Conservation (phyloP, 2,113 vertebrate species). For the Mobula birostris region DNA sequence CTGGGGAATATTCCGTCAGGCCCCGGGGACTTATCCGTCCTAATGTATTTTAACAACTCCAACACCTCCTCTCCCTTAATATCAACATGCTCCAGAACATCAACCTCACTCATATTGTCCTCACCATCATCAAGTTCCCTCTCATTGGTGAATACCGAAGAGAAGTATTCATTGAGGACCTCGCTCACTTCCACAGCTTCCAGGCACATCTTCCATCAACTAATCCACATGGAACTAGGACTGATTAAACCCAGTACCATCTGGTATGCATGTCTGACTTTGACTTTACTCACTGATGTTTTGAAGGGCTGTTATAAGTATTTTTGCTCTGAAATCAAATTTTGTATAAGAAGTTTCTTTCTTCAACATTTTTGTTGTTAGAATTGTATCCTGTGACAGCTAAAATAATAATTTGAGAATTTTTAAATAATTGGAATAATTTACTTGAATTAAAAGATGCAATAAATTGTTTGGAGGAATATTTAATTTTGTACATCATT, state of each 20-base stretch:
- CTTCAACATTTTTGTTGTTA: neutral
- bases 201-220: neutral
- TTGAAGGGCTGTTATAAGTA: neutral
- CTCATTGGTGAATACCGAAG: too few species aligned
- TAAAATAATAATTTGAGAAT: neutral
- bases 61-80: too few species aligned
- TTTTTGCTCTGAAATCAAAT: neutral
- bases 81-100: too few species aligned
- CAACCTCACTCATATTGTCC: too few species aligned
- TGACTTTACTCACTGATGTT: neutral
- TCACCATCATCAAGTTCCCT: too few species aligned
- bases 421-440: neutral
- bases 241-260: neutral
- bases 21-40: too few species aligned
- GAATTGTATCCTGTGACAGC: neutral
- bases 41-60: too few species aligned
- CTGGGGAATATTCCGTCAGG: too few species aligned
- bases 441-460: neutral
- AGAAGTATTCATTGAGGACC: too few species aligned
- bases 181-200: too few species aligned
- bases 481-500: neutral
- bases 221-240: neutral
- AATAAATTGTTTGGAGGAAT: neutral
- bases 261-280: neutral
- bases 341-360: neutral